Conservation (phyloP, 2,113 vertebrate species). For the Neoarius graeffei region DNA sequence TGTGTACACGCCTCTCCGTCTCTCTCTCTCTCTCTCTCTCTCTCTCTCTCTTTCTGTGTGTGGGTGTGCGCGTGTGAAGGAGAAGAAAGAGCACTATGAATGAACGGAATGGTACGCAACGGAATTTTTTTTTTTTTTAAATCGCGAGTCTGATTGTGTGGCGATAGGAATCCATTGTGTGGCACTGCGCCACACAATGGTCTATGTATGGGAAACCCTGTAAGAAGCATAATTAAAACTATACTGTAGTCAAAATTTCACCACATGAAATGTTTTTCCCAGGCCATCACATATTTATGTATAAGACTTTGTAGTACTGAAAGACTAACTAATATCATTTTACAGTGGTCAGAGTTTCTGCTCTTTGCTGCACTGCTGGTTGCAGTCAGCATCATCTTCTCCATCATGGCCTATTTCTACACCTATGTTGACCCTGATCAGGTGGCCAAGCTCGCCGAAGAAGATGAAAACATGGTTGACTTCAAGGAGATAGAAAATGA, state of each 20-base stretch:
- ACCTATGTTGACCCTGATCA: slow-evolving; percentile 79
- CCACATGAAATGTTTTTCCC: neutral
- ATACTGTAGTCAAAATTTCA: neutral
- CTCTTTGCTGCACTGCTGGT: slow-evolving; percentile 87
- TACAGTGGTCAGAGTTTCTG: slow-evolving; percentile 94
- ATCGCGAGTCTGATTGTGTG: too few relatives aligned
- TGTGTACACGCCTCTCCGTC: too few relatives aligned
- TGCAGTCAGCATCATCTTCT: slow-evolving; percentile 88
- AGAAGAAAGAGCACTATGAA: too few relatives aligned
- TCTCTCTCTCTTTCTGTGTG: too few relatives aligned
- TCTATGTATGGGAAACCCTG: too few relatives aligned
- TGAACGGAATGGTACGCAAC: too few relatives aligned
- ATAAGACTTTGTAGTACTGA: neutral
- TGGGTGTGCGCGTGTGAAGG: too few relatives aligned
- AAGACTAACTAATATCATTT: neutral
- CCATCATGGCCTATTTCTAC: slow-evolving; percentile 92
- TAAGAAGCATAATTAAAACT: neutral
- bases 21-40: too few relatives aligned
- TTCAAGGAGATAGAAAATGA: slow-evolving; percentile 36
- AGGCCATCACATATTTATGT: neutral
- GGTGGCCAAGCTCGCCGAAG: slow-evolving; percentile 62
- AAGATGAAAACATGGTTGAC: slow-evolving; percentile 59
- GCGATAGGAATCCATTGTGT: too few relatives aligned
- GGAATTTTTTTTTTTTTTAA: too few relatives aligned
- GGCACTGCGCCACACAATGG: too few relatives aligned